Evolutionary conservation across 2,797 vertebrate species (phyloP).

Genomic region (Echeneis naucrates): DNA sequence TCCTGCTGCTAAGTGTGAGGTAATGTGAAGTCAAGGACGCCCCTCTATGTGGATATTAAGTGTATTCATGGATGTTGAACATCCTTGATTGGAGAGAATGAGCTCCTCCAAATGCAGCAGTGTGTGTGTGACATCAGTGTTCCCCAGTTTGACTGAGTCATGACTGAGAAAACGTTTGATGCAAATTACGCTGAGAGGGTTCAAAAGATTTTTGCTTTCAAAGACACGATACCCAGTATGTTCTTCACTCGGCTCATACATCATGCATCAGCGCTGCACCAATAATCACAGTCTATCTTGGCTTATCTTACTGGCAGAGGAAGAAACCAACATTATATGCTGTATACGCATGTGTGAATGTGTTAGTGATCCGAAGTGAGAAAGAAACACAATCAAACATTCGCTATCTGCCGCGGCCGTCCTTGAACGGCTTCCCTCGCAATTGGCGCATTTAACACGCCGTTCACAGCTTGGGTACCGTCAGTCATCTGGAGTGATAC

Average conservation of each 20-base stretch:
- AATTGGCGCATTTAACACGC: constrained; percentile 62
- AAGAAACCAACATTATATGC: constrained; percentile 15
- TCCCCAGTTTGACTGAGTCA: constrained; percentile 16
- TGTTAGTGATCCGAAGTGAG: constrained; percentile 28
- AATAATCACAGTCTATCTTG: constrained; percentile 46
- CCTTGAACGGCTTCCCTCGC: constrained; percentile 44
- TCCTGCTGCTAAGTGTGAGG: neutral
- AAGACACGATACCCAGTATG: constrained; percentile 31
- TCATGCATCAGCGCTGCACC: constrained; percentile 35
- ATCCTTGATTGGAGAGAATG: neutral
- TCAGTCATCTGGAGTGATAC: constrained; percentile 75
- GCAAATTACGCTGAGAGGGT: constrained; percentile 29
- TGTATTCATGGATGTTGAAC: neutral
- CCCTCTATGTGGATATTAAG: neutral
- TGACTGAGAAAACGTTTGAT: constrained; percentile 22
- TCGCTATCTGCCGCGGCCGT: constrained; percentile 10
- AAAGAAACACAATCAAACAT: constrained; percentile 41
- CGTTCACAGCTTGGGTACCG: constrained; percentile 59
- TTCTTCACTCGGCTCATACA: constrained; percentile 30
- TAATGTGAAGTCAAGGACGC: neutral
- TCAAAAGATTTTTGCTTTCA: constrained; percentile 43
- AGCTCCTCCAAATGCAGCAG: constrained; percentile 9
- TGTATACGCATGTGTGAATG: constrained; percentile 25
- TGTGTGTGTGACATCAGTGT: neutral
- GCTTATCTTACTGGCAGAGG: constrained; percentile 24